A percentile compares a stretch with the other conserved stretches of the same genome.
These are phyloP conservation scores for Pomatorhinus ruficollis DNA, from an alignment of 2,113 vertebrate genomes.

Conservation along the genomic window DNA sequence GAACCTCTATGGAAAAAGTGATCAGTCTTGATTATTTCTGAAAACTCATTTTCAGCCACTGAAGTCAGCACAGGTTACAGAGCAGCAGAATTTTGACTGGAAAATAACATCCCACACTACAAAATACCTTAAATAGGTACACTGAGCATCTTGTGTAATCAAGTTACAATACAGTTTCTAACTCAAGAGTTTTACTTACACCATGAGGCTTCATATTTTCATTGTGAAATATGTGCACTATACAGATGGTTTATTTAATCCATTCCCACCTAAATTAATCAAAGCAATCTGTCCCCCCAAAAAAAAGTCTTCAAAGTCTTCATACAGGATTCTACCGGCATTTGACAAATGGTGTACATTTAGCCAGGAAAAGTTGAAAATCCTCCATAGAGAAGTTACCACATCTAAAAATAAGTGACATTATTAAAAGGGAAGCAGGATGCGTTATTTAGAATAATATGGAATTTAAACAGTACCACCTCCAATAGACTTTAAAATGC, in stretches of 20 bases:
- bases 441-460: conserved; percentile 7
- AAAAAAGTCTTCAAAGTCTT: neutral
- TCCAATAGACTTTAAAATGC: conserved; percentile 17
- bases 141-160: neutral
- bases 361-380: neutral
- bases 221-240: neutral
- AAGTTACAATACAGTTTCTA: neutral
- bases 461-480: conserved; percentile 43
- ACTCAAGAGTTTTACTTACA: neutral
- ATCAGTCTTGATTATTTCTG: neutral
- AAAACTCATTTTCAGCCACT: neutral
- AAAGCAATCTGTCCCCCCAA: neutral
- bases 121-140: neutral
- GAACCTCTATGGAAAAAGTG: neutral
- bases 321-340: neutral
- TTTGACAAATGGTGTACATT: conserved; percentile 21
- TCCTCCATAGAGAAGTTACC: neutral
- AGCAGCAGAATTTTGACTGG: neutral
- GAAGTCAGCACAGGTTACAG: neutral
- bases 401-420: neutral
- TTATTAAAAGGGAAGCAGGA: neutral
- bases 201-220: neutral
- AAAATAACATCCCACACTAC: neutral
- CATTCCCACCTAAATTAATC: conserved; percentile 18
- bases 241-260: conserved; percentile 50